Evolutionary conservation across 2,888 invertebrate genomes (phyloP).

Genomic region (Temnothorax unifasciatus): DNA sequence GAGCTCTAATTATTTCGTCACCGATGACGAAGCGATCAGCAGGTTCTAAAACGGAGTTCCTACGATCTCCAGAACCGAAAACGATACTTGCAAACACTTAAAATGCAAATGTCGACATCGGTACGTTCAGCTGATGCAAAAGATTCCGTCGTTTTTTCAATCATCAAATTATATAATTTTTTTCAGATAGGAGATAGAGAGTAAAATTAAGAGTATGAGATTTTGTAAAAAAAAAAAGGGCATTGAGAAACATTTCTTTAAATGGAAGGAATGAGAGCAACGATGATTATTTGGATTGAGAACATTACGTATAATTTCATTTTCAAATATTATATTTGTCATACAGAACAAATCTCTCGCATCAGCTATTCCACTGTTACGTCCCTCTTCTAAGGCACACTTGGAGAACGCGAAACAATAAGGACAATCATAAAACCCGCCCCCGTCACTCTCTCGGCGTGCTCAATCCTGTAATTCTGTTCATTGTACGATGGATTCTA

Average conservation of each 20-base stretch:
- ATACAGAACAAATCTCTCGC: background rate
- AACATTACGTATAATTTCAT: background rate
- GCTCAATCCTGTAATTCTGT: slow-evolving; percentile 13
- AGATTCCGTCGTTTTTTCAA: background rate
- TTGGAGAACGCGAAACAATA: slow-evolving; percentile 31
- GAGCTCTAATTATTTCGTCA: slow-evolving; percentile 81
- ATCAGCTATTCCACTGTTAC: slow-evolving; percentile 6
- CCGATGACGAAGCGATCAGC: slow-evolving; percentile 85
- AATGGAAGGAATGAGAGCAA: background rate
- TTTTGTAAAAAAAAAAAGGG: background rate
- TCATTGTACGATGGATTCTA: background rate
- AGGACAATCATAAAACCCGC: slow-evolving; percentile 70
- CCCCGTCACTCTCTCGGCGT: slow-evolving; percentile 25
- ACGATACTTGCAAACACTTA: background rate
- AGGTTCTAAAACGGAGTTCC: slow-evolving; percentile 78
- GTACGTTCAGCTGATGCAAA: slow-evolving; percentile 6
- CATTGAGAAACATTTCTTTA: background rate
- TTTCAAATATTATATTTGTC: background rate
- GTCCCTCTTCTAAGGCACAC: slow-evolving; percentile 9
- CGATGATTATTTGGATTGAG: background rate
- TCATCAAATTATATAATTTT: background rate
- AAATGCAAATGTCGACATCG: background rate
- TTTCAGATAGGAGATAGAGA: background rate
- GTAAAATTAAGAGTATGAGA: background rate
- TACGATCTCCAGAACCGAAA: background rate